These are phyloP conservation scores for Rostratula benghalensis DNA, from an alignment of 2,113 vertebrate genomes.

Conservation along the genomic window DNA sequence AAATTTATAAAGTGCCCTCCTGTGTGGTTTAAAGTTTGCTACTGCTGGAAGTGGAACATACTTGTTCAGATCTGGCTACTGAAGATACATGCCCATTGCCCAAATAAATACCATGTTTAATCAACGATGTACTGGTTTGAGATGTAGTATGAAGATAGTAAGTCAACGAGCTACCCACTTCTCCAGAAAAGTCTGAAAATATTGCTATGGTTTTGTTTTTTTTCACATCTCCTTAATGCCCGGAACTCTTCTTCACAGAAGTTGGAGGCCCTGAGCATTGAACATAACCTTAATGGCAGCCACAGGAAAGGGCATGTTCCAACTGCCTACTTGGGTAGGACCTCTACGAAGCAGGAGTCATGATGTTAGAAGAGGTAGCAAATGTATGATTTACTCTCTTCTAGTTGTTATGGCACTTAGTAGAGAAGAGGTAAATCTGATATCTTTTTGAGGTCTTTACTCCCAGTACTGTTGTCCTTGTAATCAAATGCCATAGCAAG, in stretches of 20 bases:
- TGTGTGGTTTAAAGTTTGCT: neutral
- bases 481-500: neutral
- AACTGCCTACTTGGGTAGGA: rapidly evolving
- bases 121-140: neutral
- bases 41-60: neutral
- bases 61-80: neutral
- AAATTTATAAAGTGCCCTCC: neutral
- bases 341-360: neutral
- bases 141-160: neutral
- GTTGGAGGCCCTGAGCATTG: neutral
- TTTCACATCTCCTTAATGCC: neutral
- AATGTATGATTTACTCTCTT: neutral
- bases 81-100: neutral
- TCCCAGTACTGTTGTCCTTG: neutral
- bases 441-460: neutral
- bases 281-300: neutral
- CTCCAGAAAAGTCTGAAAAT: neutral
- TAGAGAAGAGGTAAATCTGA: neutral
- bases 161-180: neutral
- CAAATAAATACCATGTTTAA: neutral
- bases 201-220: neutral
- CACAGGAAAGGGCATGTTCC: neutral
- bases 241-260: neutral
- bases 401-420: neutral
- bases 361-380: neutral